Base-by-base conservation (phyloP, 30 jellyfish, hydroid and myxozoan species). In the Chironex yamaguchii region DNA sequence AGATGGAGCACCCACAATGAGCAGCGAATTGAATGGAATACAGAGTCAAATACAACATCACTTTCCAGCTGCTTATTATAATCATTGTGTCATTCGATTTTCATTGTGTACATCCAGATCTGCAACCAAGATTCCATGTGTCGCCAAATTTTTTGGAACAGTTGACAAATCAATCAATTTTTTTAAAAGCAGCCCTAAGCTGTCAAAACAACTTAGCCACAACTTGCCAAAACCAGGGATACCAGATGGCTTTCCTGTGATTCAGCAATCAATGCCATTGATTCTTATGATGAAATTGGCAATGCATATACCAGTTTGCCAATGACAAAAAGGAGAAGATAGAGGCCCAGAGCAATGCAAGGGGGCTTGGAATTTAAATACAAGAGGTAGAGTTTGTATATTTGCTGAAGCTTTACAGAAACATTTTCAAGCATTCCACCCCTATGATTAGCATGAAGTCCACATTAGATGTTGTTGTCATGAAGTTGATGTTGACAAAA, bases 1-100 rank as follows among this genome's bases (percentile, higher is more conserved):
- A 34, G 91, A 62, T 67, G 91, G 91, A 20, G 91, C 63, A 9
- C 62, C 91, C 3, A 63, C 79, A 23, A 76, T 76, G 89, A 49
- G 82, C 17, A 66, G 89, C 36, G 62, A 12, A n/a, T 33, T 53
- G 23, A 54, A 51, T 54, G 89, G 89, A 25, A 78, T 76, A 21
- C 63, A 76, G 29, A 54, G 23, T 62, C 89, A 54, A 49, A 36
- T 76, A 2, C 81, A 34, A 11, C 29, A 54, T 52, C 50, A 2
- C 27, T 76, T 50, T 50, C 89, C 89, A 49, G 53, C 62, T 23
- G 89, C 80, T 20, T 76, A 76, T 52, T 50, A 76, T 35, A 76
- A 76, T 54, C 89, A 54, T 62, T 76, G 89, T 76, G 78, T 76
- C 62, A 78, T 78, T 24, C 89, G 80, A 34, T 9, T 76, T 26